These are phyloP conservation scores for Conchocele bisecta DNA, from an alignment of 2,888 invertebrate species.

Conservation along the genomic window DNA sequence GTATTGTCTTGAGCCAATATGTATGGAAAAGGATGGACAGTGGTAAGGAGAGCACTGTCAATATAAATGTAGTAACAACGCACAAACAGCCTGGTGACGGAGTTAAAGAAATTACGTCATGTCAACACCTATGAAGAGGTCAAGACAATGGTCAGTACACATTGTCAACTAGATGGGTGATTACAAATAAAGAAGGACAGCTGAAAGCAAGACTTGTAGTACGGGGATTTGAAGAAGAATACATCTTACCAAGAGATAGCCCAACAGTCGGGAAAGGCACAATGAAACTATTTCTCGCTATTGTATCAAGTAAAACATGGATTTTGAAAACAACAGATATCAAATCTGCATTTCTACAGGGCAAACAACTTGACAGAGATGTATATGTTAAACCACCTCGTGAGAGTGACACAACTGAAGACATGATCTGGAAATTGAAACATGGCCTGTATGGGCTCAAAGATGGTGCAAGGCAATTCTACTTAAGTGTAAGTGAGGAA, in stretches of 20 bases:
- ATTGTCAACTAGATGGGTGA: slow-evolving; percentile 41
- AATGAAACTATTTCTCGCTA: slow-evolving; percentile 41
- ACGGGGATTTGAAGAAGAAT: slow-evolving; percentile 48
- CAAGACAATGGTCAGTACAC: slow-evolving; percentile 24
- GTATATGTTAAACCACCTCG: slow-evolving; percentile 47
- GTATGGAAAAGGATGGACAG: neutral
- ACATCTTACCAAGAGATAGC: slow-evolving; percentile 2
- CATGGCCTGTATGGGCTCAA: slow-evolving; percentile 56
- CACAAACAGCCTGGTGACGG: neutral
- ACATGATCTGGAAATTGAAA: slow-evolving; percentile 54
- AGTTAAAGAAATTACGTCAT: neutral
- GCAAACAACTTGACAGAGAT: slow-evolving; percentile 46
- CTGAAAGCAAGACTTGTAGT: slow-evolving; percentile 51
- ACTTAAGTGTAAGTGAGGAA: slow-evolving; percentile 49
- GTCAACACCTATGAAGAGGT: neutral
- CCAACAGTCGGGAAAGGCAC: slow-evolving; percentile 45
- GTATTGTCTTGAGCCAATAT: slow-evolving; percentile 1
- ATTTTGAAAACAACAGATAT: slow-evolving; percentile 51
- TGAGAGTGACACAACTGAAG: slow-evolving; percentile 27
- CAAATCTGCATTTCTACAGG: slow-evolving; percentile 58
- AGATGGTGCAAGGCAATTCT: slow-evolving; percentile 57
- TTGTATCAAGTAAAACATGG: slow-evolving; percentile 47
- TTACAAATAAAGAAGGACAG: slow-evolving; percentile 35
- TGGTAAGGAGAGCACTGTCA: neutral
- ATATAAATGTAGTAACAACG: slow-evolving; percentile 7